Percentiles rank a stretch among this genome's conserved stretches.
Conservation (phyloP, 2,888 invertebrate species). For the Leucozona laternaria region DNA sequence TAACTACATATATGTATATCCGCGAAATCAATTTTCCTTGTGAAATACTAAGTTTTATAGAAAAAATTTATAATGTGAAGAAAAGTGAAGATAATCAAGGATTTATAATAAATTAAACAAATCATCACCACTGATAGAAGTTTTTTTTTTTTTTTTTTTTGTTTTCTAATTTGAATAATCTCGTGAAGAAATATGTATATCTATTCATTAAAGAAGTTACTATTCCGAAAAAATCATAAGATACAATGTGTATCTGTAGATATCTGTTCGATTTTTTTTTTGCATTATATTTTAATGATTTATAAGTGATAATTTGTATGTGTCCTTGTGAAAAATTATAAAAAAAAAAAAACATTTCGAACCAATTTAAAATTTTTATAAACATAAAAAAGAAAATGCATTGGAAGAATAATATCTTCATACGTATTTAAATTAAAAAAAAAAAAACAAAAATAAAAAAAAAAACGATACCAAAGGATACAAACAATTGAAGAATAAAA, state of each 20-base stretch:
- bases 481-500: neutral
- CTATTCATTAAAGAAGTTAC: constrained; percentile 46
- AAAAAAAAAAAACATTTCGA: neutral
- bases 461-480: constrained; percentile 7
- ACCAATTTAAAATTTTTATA: neutral
- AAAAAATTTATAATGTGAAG: neutral
- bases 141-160: neutral
- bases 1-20: neutral
- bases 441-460: neutral
- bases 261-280: constrained; percentile 42
- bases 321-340: constrained; percentile 28
- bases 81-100: neutral
- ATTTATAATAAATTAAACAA: neutral
- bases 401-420: neutral
- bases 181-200: constrained; percentile 27
- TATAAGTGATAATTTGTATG: constrained; percentile 22
- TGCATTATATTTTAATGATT: constrained; percentile 49
- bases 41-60: neutral
- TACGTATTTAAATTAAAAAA: neutral
- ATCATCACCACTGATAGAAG: neutral
- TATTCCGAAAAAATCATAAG: constrained; percentile 45
- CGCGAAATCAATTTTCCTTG: constrained; percentile 13
- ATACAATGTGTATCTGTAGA: constrained; percentile 44
- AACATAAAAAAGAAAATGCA: neutral
- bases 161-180: constrained; percentile 9